Base-by-base conservation (phyloP, 1,140 invertebrate species). In the Leptopilina boulardi region DNA sequence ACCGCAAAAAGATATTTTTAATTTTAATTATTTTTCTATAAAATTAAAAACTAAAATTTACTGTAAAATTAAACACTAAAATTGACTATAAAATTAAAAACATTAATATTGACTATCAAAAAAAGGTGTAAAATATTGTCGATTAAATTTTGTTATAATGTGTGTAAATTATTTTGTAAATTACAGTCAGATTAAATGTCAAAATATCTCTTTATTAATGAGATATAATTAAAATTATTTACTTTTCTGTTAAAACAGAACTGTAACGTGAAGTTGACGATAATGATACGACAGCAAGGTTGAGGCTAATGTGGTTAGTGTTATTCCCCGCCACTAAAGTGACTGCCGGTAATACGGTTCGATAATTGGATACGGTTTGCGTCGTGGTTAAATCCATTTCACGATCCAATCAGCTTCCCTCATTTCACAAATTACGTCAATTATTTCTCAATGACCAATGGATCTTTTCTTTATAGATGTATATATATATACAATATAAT, bases 311-410 rank as follows among this genome's bases (percentile, higher is more conserved):
- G 59, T 66, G 59, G 59, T 66, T 30, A 34, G 59, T 34, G 59
- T 51, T 51, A 51, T 51, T 51, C 47, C 15, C 47, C 47, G 9
- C 47, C 47, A 51, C 47, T n/a, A 51, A 51, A 51, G 5, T 51
- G 47, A 51, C 47, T 51, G n/a, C 47, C 47, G 15, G 47, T 51
- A 51, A 51, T 66, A 66, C 59, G 23, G 59, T 30, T 66, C 59
- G 26, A 66, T 66, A 66, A 66, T 66, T 26, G 59, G 59, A 66
- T 66, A 66, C 23, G 26, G 59, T 66, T 66, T 66, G 23, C 59
- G 59, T 30, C 15, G 59, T 66, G 59, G 59, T 66, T 66, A n/a
- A 66, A 66, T 66, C 59, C 23, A 66, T 66, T 66, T n/a, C 26
- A 66, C 23, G 26, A 66, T 66, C 59, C 59, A 66, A 66, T 66